Conservation (phyloP, 2,797 vertebrate species). For the Streptopelia turtur region DNA sequence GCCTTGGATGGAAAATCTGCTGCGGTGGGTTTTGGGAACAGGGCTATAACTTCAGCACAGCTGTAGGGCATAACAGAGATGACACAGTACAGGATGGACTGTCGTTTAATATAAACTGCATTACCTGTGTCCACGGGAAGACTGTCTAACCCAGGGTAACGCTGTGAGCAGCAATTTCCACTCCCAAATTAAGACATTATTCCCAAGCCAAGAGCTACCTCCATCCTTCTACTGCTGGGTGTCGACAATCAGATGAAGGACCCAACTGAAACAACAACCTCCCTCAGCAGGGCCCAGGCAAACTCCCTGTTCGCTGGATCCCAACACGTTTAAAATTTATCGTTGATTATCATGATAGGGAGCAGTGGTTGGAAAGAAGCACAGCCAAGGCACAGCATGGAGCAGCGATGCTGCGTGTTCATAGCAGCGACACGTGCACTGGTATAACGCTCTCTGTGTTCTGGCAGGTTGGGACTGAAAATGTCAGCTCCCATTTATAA, state of each 20-base stretch:
- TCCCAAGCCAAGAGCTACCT: background rate
- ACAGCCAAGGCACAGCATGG: background rate
- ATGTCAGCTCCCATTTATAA: background rate
- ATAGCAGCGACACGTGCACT: accelerated
- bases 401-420: background rate
- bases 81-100: background rate
- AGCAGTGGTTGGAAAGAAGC: background rate
- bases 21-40: background rate
- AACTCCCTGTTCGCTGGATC: background rate
- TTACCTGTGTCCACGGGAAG: background rate
- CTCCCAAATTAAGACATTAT: background rate
- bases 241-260: background rate
- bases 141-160: background rate
- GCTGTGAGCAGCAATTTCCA: background rate
- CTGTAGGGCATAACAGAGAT: background rate
- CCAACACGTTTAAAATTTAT: background rate
- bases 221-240: background rate
- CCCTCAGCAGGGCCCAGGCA: background rate
- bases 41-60: background rate
- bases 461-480: background rate
- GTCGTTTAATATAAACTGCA: background rate
- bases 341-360: background rate
- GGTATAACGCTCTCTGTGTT: background rate
- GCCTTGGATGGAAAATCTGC: background rate
- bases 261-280: background rate